Evolutionary conservation across 2,797 vertebrate genomes (phyloP).

Genomic region (Coranthus polyacanthus): DNA sequence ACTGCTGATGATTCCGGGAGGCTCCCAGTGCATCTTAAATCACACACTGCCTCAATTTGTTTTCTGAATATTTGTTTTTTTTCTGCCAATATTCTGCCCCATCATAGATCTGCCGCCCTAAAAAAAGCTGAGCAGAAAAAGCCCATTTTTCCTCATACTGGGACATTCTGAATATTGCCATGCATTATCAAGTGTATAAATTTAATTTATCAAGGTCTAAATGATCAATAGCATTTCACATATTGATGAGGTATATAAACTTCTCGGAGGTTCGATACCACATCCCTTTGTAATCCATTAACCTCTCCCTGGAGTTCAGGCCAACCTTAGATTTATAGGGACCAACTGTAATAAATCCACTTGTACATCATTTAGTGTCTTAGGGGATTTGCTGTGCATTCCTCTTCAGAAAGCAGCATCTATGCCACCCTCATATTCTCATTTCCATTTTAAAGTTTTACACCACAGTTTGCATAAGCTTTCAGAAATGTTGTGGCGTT

Average conservation of each 20-base stretch:
- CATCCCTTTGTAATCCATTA: conserved; percentile 92
- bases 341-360: conserved; percentile 89
- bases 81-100: conserved; percentile 52
- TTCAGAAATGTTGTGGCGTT: conserved; percentile 9
- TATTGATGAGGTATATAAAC: conserved; percentile 91
- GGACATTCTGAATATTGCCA: conserved; percentile 75
- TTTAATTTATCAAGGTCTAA: conserved; percentile 87
- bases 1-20: not conserved
- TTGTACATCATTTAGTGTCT: conserved; percentile 90
- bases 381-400: conserved; percentile 82
- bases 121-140: conserved; percentile 52
- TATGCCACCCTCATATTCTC: conserved; percentile 66
- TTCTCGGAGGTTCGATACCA: conserved; percentile 87
- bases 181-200: conserved; percentile 85
- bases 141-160: conserved; percentile 48
- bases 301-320: conserved; percentile 90
- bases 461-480: conserved; percentile 34
- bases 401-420: conserved; percentile 76
- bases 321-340: conserved; percentile 89
- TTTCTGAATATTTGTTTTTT: conserved; percentile 49
- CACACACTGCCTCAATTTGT: conserved; percentile 20
- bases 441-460: conserved; percentile 60
- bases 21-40: conserved; percentile 16
- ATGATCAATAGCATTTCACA: conserved; percentile 88
- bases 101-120: conserved; percentile 60